Percentiles rank a stretch among this genome's conserved stretches.
Conservation (phyloP, 2,113 vertebrate species). For the Cinclus cinclus region DNA sequence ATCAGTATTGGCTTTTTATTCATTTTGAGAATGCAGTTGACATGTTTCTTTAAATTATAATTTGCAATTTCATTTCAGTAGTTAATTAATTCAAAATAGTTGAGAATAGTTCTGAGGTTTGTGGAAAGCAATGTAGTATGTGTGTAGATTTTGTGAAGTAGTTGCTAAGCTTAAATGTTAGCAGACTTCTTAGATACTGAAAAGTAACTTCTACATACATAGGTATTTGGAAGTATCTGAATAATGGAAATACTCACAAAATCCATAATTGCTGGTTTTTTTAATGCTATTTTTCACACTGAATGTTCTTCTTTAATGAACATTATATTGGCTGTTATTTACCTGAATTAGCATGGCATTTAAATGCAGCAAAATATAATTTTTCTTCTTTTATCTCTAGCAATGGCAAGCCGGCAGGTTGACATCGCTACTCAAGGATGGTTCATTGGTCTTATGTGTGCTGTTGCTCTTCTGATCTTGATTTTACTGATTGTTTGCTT, state of each 20-base stretch:
- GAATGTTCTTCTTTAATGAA: neutral
- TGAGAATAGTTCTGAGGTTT: neutral
- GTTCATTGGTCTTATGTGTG: conserved; percentile 99
- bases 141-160: neutral
- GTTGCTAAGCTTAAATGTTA: neutral
- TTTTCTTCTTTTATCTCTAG: conserved; percentile 69
- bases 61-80: neutral
- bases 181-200: neutral
- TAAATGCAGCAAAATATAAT: neutral
- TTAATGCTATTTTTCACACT: neutral
- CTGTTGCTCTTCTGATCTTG: conserved; percentile 95
- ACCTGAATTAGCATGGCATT: neutral
- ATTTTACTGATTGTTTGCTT: conserved; percentile 98
- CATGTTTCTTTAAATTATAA: neutral
- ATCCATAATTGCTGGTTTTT: neutral
- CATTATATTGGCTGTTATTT: neutral
- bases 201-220: neutral
- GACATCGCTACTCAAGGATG: conserved; percentile 98
- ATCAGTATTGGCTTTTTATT: neutral
- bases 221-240: neutral
- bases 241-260: neutral
- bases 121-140: neutral
- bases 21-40: neutral
- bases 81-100: neutral
- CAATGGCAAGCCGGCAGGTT: conserved; percentile 93